Base-by-base conservation (phyloP, 2,888 invertebrate species). In the Troilus luridus region DNA sequence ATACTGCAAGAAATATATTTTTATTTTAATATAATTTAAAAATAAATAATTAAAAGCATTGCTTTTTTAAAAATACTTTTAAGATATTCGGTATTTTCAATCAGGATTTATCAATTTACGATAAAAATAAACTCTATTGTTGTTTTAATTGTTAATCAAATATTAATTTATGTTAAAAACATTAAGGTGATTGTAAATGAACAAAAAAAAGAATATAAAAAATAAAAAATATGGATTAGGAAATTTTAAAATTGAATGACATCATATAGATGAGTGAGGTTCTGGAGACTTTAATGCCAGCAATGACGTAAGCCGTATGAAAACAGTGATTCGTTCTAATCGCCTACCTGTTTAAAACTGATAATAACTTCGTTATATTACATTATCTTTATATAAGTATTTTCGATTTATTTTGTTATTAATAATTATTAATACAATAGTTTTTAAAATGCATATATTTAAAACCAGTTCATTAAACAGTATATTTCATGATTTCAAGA, bases 211-310 rank as follows among this genome's bases (percentile, higher is more conserved):
- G 60, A 17, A 6, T 17, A 41, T 41, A 41, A 60, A 17, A 60
- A 60, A 60, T 17, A 60, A 60, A 12, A 60, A 60, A 60, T 1
- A 17, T 60, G 17, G 10, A 60, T 60, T 14, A 17, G 21, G 8
- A 62, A 21, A 19, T 6, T 62, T 62, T 21, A 62, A 19, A 21
- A 7, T 24, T n/a, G n/a, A 8, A 64, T 5, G 0, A n/a, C n/a
- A 9, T 64, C 1, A n/a, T 21, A 11, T 5, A 67, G 24, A 24
- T 2, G 24, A 27, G 14, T 12, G 19, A 19, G 41, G 19, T 2
- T 17, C 17, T 41, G 72, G 72, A 77, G 72, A 77, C 72, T 77
- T 77, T 41, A 77, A 77, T 41, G 72, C 72, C 41, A 17, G 72
- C 72, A 77, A 41, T 77, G 27, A 41, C 24, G 41, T 41, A 77